A percentile compares a stretch with the other conserved stretches of the same genome.
Conservation (phyloP, 2,113 vertebrate genomes). For the Nesogale talazaci region DNA sequence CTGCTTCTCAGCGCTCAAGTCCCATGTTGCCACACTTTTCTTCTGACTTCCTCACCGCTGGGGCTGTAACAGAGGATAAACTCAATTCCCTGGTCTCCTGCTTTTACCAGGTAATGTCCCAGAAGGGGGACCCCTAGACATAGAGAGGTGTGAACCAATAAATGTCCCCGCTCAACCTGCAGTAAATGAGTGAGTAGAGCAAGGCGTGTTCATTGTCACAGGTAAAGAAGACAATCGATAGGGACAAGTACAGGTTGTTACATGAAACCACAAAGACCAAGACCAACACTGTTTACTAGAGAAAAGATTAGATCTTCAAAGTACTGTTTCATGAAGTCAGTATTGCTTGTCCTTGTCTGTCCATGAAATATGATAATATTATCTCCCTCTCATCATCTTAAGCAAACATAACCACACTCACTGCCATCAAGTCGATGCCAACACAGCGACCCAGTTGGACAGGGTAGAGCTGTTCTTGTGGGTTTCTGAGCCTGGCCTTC, state of each 20-base stretch:
- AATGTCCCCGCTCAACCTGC: background rate
- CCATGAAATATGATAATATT: background rate
- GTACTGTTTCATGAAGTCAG: conserved; percentile 13
- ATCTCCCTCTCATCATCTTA: background rate
- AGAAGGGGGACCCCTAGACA: background rate
- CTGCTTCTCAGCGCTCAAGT: background rate
- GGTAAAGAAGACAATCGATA: no score
- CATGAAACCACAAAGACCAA: background rate
- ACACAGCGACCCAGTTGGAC: no score
- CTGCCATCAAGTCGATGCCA: no score
- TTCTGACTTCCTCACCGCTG: background rate
- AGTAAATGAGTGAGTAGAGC: background rate
- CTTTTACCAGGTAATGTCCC: background rate
- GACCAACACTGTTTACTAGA: background rate
- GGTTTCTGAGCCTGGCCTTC: no score
- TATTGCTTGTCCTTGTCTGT: background rate
- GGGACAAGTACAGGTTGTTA: background rate
- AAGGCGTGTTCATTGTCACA: background rate
- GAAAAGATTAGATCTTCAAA: background rate
- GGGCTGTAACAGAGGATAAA: background rate
- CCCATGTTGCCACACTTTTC: background rate
- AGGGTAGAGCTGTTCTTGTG: no score
- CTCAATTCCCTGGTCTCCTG: background rate
- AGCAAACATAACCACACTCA: no score
- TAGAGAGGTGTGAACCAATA: background rate